Percentiles rank a stretch among this genome's conserved stretches.
phyloP scores from a whole-genome alignment of 2,888 invertebrate species.

The Cephalotes varians region DNA sequence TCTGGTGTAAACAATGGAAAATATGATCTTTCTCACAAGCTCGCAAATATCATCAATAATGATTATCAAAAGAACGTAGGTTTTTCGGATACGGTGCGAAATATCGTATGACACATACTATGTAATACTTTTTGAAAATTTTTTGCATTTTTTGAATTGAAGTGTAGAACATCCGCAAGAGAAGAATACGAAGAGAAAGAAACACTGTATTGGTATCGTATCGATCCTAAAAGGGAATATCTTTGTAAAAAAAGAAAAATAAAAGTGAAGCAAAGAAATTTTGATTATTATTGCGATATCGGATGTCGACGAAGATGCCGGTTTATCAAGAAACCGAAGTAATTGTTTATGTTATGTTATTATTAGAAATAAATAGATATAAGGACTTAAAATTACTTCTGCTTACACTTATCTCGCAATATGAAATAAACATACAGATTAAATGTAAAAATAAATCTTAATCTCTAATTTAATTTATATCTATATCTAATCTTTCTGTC shows the following conservation, averaged over 20 bases:
- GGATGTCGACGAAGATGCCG: slow-evolving; percentile 76
- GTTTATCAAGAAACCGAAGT: slow-evolving; percentile 84
- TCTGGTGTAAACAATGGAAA: not conserved
- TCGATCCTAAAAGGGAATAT: not conserved
- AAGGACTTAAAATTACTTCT: no score
- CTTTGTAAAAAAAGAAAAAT: not conserved
- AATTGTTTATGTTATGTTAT: slow-evolving; percentile 39
- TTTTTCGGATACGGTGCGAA: not conserved
- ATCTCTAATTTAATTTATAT: not conserved
- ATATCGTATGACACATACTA: not conserved
- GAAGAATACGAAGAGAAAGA: not conserved
- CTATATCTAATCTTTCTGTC: not conserved
- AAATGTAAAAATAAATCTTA: not conserved
- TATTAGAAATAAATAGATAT: no score
- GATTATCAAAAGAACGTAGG: not conserved
- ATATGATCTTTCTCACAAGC: not conserved
- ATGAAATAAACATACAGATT: not conserved
- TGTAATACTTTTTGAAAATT: not conserved
- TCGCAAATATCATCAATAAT: not conserved
- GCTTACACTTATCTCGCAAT: not conserved
- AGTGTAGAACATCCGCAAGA: not conserved
- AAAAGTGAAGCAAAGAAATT: not conserved
- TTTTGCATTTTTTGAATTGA: not conserved
- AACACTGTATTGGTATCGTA: not conserved
- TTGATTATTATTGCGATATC: not conserved